Conservation (phyloP, 2,888 invertebrate genomes). For the Neria commutata region DNA sequence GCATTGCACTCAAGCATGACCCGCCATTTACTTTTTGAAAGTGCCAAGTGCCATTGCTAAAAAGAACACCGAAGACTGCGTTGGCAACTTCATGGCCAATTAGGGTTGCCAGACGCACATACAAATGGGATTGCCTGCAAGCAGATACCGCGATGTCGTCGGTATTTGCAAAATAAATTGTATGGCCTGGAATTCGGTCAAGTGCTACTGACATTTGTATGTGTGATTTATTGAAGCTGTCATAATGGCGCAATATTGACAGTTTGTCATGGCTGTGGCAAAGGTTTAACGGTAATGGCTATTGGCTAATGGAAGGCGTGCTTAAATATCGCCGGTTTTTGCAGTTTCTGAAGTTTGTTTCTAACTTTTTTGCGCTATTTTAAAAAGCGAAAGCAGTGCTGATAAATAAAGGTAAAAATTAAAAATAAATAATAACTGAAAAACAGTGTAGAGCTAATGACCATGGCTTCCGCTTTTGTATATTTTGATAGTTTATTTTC, state of each 20-base stretch:
- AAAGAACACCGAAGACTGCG: too few species aligned
- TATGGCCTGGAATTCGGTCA: conserved; percentile 46
- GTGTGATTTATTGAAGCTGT: conserved; percentile 52
- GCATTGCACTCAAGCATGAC: too few species aligned
- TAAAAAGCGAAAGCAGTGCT: too few species aligned
- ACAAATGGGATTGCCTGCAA: too few species aligned
- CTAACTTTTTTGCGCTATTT: too few species aligned
- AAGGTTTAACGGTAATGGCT: conserved; percentile 11
- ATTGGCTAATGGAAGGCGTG: too few species aligned
- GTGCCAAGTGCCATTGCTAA: too few species aligned
- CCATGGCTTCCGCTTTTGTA: too few species aligned
- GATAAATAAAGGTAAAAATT: too few species aligned
- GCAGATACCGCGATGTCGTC: too few species aligned
- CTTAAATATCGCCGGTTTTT: background rate
- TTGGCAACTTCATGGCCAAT: background rate
- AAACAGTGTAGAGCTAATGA: too few species aligned
- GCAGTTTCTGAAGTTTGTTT: background rate
- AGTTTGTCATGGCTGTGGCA: conserved; percentile 38
- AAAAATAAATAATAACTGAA: background rate
- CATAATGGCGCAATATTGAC: conserved; percentile 43
- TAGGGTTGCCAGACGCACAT: background rate
- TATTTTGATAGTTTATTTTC: conserved; percentile 29
- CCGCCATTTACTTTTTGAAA: too few species aligned
- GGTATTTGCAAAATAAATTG: background rate
- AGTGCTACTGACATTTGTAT: conserved; percentile 45